Conservation (phyloP, 1,140 invertebrate genomes). For the Dendroctonus ponderosae region DNA sequence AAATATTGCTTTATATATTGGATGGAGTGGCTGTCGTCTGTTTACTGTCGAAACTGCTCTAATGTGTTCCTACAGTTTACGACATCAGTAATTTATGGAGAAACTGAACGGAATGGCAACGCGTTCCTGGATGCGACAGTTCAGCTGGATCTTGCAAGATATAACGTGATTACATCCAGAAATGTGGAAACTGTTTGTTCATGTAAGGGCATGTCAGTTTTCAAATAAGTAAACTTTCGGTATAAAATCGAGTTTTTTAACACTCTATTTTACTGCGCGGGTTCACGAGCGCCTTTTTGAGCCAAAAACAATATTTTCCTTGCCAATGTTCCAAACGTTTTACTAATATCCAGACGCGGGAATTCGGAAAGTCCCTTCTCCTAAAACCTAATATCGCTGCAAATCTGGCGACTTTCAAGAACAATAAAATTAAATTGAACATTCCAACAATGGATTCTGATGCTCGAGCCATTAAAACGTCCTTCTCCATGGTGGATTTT, state of each 20-base stretch:
- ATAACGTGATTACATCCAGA: constrained; percentile 2
- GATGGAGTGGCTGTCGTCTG: not conserved
- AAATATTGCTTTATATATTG: constrained; percentile 11
- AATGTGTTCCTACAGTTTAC: constrained; percentile 7
- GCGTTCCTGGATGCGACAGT: constrained; percentile 4
- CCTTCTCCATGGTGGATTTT: not conserved
- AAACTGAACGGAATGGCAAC: constrained; percentile 12
- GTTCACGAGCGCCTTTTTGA: too few relatives aligned
- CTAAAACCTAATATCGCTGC: not conserved
- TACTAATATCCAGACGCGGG: not conserved
- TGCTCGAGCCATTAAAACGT: constrained; percentile 4
- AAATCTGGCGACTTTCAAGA: constrained; percentile 10
- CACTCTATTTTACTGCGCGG: too few relatives aligned
- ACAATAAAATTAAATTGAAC: constrained; percentile 19
- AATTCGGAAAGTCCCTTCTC: constrained; percentile 7
- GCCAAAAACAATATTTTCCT: too few relatives aligned
- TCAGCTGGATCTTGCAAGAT: not conserved
- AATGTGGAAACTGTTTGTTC: constrained; percentile 2
- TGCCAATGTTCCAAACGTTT: too few relatives aligned
- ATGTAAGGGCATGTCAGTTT: too few relatives aligned
- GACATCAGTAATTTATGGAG: constrained; percentile 13
- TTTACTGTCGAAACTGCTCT: constrained; percentile 15
- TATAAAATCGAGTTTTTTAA: too few relatives aligned
- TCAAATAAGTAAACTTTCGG: too few relatives aligned
- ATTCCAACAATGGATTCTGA: constrained; percentile 9